Conservation (phyloP, 2,888 invertebrate species). For the Nomada fabriciana region DNA sequence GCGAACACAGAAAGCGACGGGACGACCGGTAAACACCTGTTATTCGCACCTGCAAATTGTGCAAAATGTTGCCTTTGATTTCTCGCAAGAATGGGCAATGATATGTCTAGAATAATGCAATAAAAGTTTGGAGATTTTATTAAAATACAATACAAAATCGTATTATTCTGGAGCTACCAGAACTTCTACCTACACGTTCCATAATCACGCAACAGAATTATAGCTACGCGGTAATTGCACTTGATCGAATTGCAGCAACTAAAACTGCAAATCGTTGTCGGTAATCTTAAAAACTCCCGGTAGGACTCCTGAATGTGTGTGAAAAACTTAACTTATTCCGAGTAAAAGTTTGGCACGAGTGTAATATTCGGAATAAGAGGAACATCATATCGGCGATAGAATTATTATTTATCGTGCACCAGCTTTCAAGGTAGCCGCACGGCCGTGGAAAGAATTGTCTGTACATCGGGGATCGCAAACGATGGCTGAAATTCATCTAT, state of each 20-base stretch:
- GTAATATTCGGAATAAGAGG: slow-evolving; percentile 15
- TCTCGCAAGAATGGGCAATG: neutral
- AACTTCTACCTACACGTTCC: neutral
- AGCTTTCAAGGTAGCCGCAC: neutral
- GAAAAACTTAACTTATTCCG: slow-evolving; percentile 12
- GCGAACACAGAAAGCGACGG: neutral
- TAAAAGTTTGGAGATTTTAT: slow-evolving; percentile 62
- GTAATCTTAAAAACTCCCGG: neutral
- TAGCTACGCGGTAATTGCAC: slow-evolving; percentile 18
- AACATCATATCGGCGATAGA: slow-evolving; percentile 32
- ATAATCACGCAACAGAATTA: neutral
- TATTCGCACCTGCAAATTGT: neutral
- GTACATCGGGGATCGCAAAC: neutral
- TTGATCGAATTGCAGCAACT: neutral
- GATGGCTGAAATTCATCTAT: neutral
- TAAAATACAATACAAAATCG: slow-evolving; percentile 73
- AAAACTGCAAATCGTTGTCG: neutral
- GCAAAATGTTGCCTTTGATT: neutral
- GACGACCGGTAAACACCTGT: neutral
- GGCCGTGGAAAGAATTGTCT: neutral
- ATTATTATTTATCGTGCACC: neutral
- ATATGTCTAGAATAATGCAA: neutral
- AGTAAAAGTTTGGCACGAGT: slow-evolving; percentile 40
- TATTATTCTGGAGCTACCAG: neutral
- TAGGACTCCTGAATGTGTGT: neutral